Conservation (phyloP, 2,113 vertebrate genomes). For the Chelonoidis abingdonii region DNA sequence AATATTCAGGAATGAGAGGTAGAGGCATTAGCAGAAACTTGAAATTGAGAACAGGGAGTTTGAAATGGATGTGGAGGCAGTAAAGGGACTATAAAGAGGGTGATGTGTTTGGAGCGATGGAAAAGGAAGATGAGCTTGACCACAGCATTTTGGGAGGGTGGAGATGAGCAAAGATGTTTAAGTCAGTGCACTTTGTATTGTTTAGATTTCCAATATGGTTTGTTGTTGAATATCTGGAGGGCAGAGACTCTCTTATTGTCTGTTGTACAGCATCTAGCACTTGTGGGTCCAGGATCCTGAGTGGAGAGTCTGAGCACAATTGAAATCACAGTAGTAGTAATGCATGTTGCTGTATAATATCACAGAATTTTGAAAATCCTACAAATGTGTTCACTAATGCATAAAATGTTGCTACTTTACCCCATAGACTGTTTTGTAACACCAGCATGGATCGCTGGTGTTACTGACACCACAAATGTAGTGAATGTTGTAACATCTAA, state of each 20-base stretch:
- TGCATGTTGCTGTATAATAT: not conserved
- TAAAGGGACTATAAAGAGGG: not conserved
- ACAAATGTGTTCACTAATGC: too few species aligned
- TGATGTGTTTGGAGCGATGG: not conserved
- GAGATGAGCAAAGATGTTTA: not conserved
- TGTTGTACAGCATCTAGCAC: not conserved
- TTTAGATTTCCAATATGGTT: too few species aligned
- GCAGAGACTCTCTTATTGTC: too few species aligned
- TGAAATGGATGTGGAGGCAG: not conserved
- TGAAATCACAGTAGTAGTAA: not conserved
- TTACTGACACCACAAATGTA: not conserved
- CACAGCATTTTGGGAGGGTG: fast-evolving
- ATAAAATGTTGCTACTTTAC: too few species aligned
- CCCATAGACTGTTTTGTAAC: too few species aligned
- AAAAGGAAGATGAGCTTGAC: not conserved
- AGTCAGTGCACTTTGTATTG: not conserved
- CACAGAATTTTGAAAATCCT: not conserved
- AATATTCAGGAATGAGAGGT: not conserved
- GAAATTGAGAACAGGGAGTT: not conserved
- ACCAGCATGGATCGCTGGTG: not conserved
- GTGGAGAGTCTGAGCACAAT: not conserved
- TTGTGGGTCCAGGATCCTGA: not conserved
- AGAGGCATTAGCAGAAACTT: not conserved
- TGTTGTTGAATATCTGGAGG: too few species aligned
- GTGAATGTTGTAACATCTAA: too few species aligned